Base-by-base conservation (phyloP, 2,888 invertebrate species). In the Drosophila nr. fundita region DNA sequence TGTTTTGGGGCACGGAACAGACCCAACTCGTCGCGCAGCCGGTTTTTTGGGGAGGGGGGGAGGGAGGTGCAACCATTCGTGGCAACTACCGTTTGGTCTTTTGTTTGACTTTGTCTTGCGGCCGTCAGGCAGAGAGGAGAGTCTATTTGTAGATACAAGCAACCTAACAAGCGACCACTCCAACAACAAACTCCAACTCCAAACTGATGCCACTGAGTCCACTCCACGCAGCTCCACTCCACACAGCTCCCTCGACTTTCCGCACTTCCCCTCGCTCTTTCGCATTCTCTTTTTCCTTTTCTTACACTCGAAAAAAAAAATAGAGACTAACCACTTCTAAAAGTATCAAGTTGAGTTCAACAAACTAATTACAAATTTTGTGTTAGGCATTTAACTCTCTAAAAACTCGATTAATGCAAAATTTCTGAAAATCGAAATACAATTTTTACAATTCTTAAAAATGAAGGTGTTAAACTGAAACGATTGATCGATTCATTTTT, bases 1-100 rank as follows among this genome's bases (percentile, higher is more conserved):
- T 32, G 57, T 60, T 62, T 63, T 27, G 50, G 34, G 34, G n/a
- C 34, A 34, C 24, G 18, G 54, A 24, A 54, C 24, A 69, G 38
- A 74, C 50, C n/a, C 55, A n/a, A 55, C 36, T 38, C n/a, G 27
- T 62, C 40, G 63, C 42, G 50, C 66, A 80, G 81, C 81, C 89
- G 85, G 89, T 87, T 80, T 79, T 68, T 48, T 32, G 30, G 40
- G 58, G 58, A 7, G 8, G 13, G 45, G 13, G 13, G 4, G 4
- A 15, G 15, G 4, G 24, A 15, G 21, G 34, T 55, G 42, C 58
- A 71, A 69, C 82, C 85, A 87, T 89, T 85, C 84, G 80, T 87
- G 87, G 87, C 83, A 89, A 85, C 87, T 87, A 87, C 89, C 89
- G 89, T 87, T 87, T 83, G 76, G 86, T 89, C 87, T 89, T 87